Evolutionary conservation across 2,888 invertebrate genomes (phyloP), one percentile per base, ranked within the genome.

Genomic region (Eurytoma californica): DNA sequence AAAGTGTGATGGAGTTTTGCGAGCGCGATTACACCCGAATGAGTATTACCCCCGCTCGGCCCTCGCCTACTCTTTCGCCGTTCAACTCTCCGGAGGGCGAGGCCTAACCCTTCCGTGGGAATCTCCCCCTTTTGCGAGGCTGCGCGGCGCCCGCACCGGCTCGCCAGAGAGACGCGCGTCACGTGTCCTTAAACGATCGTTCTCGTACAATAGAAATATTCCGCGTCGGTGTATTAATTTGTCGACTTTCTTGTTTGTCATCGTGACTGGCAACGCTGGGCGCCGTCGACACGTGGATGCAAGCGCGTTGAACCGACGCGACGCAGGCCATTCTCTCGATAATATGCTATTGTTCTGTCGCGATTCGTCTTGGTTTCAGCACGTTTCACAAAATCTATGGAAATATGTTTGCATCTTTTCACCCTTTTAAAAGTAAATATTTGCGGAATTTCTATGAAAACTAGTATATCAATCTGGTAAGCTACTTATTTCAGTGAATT

Each of bases 1-100:
- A 89, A 89, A 90, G 89, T 88, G 90, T 90, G 90, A 90, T 90
- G 90, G 90, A 90, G 90, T 90, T 90, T 90, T 90, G 90, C 89
- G 87, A 90, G 90, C 88, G 88, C 90, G 90, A 90, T 90, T 90
- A 90, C 89, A 90, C 90, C 86, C 88, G 88, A 90, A 90, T 90
- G 90, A 90, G 90, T 90, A 90, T 90, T 89, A 90, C 87, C 84
- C 84, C 77, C 67, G 39, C 58, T 66, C 69, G 24, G 9, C 3
- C 55, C 49, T 20, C 65, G 18, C 53, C 3, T n/a, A n/a, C 76
- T 53, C 58, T 57, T 28, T 39, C n/a, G 18, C 60, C 60, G 67
- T 13, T 30, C 60, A 58, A 72, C 81, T 83, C 83, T 82, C 82
- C 67, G 69, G 84, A 83, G 85, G 84, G 80, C 69, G 80, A 82